phyloP scores from a whole-genome alignment of 2,888 invertebrate genomes.

The Sicus ferrugineus region DNA sequence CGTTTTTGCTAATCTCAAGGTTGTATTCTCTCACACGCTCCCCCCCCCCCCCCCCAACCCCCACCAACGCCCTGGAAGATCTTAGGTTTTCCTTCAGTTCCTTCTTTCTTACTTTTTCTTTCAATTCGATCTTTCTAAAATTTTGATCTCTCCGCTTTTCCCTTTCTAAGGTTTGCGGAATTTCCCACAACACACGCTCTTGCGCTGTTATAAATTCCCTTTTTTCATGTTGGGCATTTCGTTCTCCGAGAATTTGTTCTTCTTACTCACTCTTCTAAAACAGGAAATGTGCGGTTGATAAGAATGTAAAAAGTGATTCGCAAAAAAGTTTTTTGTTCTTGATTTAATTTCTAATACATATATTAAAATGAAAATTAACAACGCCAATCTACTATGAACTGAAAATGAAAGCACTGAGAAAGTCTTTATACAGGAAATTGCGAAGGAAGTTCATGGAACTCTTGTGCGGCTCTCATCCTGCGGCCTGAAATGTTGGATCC shows the following conservation, averaged over 20 bases:
- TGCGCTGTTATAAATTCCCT: conserved; percentile 5
- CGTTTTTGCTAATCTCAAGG: conserved; percentile 27
- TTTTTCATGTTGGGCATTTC: not conserved
- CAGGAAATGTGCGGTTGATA: conserved; percentile 24
- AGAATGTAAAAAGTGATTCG: conserved; percentile 20
- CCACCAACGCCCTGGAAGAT: not conserved
- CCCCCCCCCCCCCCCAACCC: no score
- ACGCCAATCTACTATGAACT: no score
- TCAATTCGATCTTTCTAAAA: not conserved
- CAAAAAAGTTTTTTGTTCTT: not conserved
- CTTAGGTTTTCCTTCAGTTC: not conserved
- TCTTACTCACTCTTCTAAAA: conserved; percentile 4
- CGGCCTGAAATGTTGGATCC: no score
- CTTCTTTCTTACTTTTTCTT: not conserved
- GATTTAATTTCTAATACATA: no score
- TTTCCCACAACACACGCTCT: conserved; percentile 25
- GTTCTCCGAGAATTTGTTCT: not conserved
- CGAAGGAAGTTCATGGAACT: no score
- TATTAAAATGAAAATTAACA: no score
- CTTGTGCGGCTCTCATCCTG: no score
- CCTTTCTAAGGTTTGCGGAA: not conserved
- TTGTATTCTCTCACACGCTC: conserved; percentile 11
- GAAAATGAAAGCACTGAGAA: no score
- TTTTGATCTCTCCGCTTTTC: not conserved
- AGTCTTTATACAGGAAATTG: no score